These are phyloP conservation scores for Micromesistius poutassou DNA, from an alignment of 2,797 vertebrate species.

Conservation along the genomic window DNA sequence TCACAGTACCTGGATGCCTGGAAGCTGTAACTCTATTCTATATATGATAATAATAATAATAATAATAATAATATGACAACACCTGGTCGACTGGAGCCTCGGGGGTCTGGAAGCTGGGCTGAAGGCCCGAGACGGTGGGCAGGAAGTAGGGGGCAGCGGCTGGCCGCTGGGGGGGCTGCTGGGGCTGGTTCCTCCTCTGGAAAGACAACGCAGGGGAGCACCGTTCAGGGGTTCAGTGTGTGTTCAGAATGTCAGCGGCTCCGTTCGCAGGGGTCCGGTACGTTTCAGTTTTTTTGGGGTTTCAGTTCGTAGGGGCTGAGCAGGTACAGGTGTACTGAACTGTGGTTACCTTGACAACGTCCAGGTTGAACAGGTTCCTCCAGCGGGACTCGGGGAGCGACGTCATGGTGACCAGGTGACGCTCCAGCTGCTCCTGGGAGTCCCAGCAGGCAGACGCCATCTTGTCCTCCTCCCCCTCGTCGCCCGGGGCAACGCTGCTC, in stretches of 20 bases:
- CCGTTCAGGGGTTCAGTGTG: background rate
- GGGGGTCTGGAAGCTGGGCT: constrained; percentile 74
- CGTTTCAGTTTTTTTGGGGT: too few species aligned
- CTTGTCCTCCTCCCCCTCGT: constrained; percentile 45
- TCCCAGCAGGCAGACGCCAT: constrained; percentile 72
- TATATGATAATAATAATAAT: background rate
- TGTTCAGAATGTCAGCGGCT: background rate
- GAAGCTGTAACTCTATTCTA: background rate
- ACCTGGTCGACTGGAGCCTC: constrained; percentile 20
- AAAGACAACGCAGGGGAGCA: background rate
- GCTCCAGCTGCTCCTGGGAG: constrained; percentile 84
- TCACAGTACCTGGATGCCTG: constrained; percentile 14
- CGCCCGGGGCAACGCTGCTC: background rate
- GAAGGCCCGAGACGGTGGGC: constrained; percentile 88
- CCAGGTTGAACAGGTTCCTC: constrained; percentile 90
- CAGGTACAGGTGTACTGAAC: background rate
- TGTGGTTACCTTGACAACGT: constrained; percentile 85
- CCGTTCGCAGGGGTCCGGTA: too few species aligned
- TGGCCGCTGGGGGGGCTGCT: constrained; percentile 81
- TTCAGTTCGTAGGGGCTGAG: background rate
- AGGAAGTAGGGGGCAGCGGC: constrained; percentile 91
- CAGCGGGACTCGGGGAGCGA: constrained; percentile 87
- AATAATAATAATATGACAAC: background rate
- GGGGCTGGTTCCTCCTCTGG: constrained; percentile 89
- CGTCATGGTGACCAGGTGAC: constrained; percentile 86